Percentiles rank a stretch among this genome's conserved stretches.
Conservation (phyloP, 2,797 vertebrate species). For the Epinephelus awoara region DNA sequence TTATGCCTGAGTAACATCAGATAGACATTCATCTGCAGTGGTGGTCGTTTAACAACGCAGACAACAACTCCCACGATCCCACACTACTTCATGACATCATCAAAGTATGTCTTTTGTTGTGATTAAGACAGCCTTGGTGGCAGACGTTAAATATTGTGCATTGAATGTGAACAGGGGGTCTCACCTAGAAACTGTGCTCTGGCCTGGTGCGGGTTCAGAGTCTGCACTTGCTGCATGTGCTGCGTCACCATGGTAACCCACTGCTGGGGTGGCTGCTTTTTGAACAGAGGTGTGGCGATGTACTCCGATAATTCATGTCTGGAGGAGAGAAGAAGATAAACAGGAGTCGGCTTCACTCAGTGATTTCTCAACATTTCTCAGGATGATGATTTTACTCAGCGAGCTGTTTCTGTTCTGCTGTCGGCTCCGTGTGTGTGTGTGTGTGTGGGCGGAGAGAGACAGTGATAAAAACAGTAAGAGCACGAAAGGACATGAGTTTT, state of each 20-base stretch:
- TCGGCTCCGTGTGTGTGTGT: conserved; percentile 22
- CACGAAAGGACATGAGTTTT: conserved; percentile 30
- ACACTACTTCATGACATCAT: too few species aligned
- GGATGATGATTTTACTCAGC: conserved; percentile 43
- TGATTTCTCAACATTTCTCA: conserved; percentile 49
- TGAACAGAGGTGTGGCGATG: conserved; percentile 90
- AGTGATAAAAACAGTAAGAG: conserved; percentile 30
- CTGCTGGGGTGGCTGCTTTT: conserved; percentile 87
- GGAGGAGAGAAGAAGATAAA: conserved; percentile 56
- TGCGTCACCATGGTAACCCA: conserved; percentile 93
- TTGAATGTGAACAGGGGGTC: conserved; percentile 42
- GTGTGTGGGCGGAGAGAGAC: conserved; percentile 4
- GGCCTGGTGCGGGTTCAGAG: conserved; percentile 93
- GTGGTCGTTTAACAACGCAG: too few species aligned
- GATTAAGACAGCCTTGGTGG: too few species aligned
- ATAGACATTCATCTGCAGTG: too few species aligned
- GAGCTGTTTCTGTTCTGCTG: conserved; percentile 46
- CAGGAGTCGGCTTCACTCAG: conserved; percentile 40
- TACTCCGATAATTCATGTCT: conserved; percentile 95
- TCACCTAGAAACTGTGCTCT: conserved; percentile 95
- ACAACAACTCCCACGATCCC: too few species aligned
- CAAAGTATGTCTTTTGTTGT: too few species aligned
- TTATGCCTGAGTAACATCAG: too few species aligned
- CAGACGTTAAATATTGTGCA: too few species aligned
- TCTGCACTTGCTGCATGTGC: conserved; percentile 92